A percentile compares a stretch with the other conserved stretches of the same genome.
phyloP scores from a whole-genome alignment of 2,888 invertebrate genomes.

The Itoplectis maculator region DNA sequence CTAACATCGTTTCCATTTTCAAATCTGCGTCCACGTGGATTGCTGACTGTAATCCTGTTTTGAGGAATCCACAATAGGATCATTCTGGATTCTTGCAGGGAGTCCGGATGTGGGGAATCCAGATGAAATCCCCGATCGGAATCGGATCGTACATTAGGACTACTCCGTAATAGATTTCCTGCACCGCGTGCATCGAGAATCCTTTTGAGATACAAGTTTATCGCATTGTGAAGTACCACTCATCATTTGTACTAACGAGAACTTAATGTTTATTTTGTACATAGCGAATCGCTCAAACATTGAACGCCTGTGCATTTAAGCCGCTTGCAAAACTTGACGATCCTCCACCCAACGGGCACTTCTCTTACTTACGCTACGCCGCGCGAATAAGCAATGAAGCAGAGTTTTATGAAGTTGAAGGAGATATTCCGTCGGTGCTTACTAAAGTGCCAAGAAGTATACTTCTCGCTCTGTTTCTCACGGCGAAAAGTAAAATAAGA shows the following conservation, averaged over 20 bases:
- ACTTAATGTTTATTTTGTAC: not conserved
- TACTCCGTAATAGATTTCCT: too few species aligned
- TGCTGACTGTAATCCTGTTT: too few species aligned
- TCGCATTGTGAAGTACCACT: too few species aligned
- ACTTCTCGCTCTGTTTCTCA: slow-evolving; percentile 15
- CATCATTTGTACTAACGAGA: not conserved
- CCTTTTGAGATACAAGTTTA: too few species aligned
- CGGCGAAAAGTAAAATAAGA: slow-evolving; percentile 26
- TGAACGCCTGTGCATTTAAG: not conserved
- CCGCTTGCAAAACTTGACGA: slow-evolving; percentile 22
- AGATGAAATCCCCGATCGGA: too few species aligned
- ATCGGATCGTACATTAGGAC: too few species aligned
- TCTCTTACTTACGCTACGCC: slow-evolving; percentile 9
- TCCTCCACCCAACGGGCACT: not conserved
- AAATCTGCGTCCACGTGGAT: too few species aligned
- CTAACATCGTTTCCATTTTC: too few species aligned
- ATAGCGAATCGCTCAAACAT: not conserved
- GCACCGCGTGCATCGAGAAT: too few species aligned
- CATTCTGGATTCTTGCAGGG: too few species aligned
- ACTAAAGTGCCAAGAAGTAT: slow-evolving; percentile 11
- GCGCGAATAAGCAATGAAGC: slow-evolving; percentile 48
- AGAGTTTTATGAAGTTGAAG: slow-evolving; percentile 40
- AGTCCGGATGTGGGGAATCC: too few species aligned
- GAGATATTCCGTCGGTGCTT: slow-evolving; percentile 8
- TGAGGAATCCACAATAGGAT: too few species aligned